Percentiles rank a stretch among this genome's conserved stretches.
Conservation (phyloP, 2,797 vertebrate species). For the Poeciliopsis infans region DNA sequence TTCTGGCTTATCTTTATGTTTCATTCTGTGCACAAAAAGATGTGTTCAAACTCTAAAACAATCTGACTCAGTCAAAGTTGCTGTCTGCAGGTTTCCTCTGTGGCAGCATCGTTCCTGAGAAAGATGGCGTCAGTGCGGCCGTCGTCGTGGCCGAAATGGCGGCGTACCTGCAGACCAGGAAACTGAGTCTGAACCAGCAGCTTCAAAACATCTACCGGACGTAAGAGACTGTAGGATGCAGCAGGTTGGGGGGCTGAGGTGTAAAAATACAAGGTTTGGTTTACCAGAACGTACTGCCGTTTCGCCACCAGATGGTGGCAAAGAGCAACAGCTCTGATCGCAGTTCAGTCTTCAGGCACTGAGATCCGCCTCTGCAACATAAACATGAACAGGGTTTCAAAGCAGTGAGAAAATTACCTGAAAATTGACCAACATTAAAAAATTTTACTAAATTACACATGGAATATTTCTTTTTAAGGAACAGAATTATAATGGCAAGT, state of each 20-base stretch:
- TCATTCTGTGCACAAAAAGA: neutral
- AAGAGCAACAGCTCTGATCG: neutral
- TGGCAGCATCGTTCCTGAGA: conserved; percentile 89
- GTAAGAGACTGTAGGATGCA: conserved; percentile 45
- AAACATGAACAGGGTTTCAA: neutral
- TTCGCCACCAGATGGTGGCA: conserved; percentile 14
- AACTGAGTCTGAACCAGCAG: conserved; percentile 84
- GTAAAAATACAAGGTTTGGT: neutral
- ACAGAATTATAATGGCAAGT: neutral
- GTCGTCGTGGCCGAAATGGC: conserved; percentile 93
- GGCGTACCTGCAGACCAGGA: conserved; percentile 82
- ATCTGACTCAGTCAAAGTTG: neutral
- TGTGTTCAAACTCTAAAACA: neutral
- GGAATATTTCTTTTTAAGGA: neutral
- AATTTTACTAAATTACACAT: neutral
- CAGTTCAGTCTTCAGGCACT: neutral
- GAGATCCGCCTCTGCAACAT: neutral
- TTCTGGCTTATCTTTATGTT: neutral
- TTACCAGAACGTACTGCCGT: neutral
- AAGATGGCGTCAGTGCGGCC: conserved; percentile 93
- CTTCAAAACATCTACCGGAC: conserved; percentile 86
- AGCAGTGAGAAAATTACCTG: neutral
- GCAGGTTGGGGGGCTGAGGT: neutral
- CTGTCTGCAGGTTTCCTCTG: conserved; percentile 90
- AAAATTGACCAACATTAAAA: neutral